These are phyloP conservation scores for Brachyptera risi DNA, from an alignment of 2,888 invertebrate genomes.

Conservation along the genomic window DNA sequence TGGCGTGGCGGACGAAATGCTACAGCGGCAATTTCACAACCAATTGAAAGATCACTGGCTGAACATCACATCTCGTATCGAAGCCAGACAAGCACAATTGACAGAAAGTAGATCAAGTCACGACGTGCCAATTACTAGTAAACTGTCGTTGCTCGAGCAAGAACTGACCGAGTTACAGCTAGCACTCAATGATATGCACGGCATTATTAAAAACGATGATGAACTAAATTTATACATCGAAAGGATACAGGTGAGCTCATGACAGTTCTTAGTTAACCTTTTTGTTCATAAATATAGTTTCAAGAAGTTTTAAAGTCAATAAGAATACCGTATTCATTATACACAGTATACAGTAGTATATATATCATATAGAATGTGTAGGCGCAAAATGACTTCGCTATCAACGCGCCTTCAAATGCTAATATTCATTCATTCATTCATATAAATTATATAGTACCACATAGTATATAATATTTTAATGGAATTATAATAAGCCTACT, in stretches of 20 bases:
- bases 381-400: no score
- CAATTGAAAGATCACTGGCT: conserved; percentile 76
- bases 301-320: no score
- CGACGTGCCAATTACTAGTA: conserved; percentile 69
- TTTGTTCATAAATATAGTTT: no score
- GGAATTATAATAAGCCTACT: no score
- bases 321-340: no score
- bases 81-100: conserved; percentile 24
- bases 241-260: conserved; percentile 57
- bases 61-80: conserved; percentile 59
- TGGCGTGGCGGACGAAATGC: conserved; percentile 78
- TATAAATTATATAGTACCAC: no score
- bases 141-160: conserved; percentile 67
- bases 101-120: conserved; percentile 62
- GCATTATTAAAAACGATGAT: conserved; percentile 77
- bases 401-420: no score
- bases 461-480: no score
- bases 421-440: no score
- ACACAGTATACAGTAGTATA: no score
- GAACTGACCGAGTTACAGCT: conserved; percentile 70
- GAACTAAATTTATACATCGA: conserved; percentile 78
- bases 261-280: no score
- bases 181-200: conserved; percentile 66
- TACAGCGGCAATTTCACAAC: conserved; percentile 72
- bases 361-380: no score